Conservation (phyloP, 2,113 vertebrate species). For the Turdus rufiventris region DNA sequence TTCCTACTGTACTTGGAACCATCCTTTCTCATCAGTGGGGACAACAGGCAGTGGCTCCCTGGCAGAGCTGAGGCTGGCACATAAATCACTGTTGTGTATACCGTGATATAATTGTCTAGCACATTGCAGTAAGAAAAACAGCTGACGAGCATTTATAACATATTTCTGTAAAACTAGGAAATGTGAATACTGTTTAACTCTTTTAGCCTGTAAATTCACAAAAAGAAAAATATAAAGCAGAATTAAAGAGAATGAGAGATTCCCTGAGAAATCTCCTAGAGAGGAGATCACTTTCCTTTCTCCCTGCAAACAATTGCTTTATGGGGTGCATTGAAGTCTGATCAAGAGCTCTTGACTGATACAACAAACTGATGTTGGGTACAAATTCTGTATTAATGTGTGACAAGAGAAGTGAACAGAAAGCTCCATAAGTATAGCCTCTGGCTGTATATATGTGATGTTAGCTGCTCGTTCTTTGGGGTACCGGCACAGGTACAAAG, state of each 20-base stretch:
- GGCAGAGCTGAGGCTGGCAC: not conserved
- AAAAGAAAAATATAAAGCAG: slow-evolving; percentile 3
- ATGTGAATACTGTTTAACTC: slow-evolving; percentile 9
- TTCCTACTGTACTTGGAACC: not conserved
- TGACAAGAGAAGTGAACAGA: slow-evolving; percentile 40
- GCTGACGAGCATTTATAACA: not conserved
- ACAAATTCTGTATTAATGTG: slow-evolving; percentile 29
- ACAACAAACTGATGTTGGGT: slow-evolving; percentile 26
- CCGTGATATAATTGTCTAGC: not conserved
- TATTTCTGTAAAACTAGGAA: slow-evolving; percentile 14
- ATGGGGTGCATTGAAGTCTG: slow-evolving; percentile 50
- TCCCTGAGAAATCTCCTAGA: slow-evolving; percentile 59
- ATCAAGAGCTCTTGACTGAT: slow-evolving; percentile 56
- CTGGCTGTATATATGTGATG: slow-evolving; percentile 42
- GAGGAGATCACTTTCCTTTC: slow-evolving; percentile 46
- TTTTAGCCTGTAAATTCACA: slow-evolving; percentile 33
- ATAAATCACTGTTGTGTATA: not conserved
- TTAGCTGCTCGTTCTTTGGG: not conserved
- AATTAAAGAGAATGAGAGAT: slow-evolving; percentile 48
- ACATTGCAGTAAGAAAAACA: not conserved
- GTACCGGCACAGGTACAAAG: not conserved
- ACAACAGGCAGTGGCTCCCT: not conserved
- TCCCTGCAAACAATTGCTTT: slow-evolving; percentile 28
- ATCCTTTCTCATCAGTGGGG: not conserved
- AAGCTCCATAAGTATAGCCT: slow-evolving; percentile 58